Evolutionary conservation across 1,140 invertebrate genomes (phyloP), one percentile per base, ranked within the genome.

Genomic region (Camponotus pennsylvanicus): DNA sequence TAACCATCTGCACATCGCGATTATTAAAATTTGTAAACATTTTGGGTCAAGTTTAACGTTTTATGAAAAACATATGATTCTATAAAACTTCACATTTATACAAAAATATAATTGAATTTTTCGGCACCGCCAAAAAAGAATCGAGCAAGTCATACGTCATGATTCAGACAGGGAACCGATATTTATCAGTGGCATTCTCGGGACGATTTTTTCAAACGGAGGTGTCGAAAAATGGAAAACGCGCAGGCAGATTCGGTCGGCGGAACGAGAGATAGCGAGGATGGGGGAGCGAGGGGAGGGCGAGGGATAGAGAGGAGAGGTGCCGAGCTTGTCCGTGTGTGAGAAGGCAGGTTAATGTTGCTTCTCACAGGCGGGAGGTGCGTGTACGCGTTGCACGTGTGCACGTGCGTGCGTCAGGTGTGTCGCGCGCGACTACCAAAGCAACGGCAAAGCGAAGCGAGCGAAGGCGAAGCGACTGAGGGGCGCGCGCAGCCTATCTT

Each of bases 281-380:
- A 27, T 27, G 27, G 66, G 67, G 78, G 21, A 84, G 66, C 49
- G 27, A 4, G 21, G 40, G 21, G 21, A 21, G 21, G 21, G 21
- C 21, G 21, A 21, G 37, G 64, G n/a, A 40, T 15, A 75, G 13
- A 40, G 9, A 83, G 78, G 75, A 34, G 66, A 64, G 63, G 32
- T 67, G 79, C 67, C 52, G n/a, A 84, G 40, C 37, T 52, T 61
- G 59, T 76, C 61, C 61, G 86, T 90, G 91, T 94, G 92, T 94
- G 94, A 95, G 94, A 95, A 94, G 94, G 89, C 91, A 91, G 87
- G 86, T 92, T 94, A 93, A 93, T 92, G 92, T 91, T 89, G 91
- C 93, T 95, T 95, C 94, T 94, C 94, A 94, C 93, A 92, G 64
- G 79, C 52, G 49, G 40, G 42, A 49, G 42, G 67, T 64, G 45